These are phyloP conservation scores for Stenoptilia bipunctidactyla DNA, from an alignment of 2,888 invertebrate genomes.

Conservation along the genomic window DNA sequence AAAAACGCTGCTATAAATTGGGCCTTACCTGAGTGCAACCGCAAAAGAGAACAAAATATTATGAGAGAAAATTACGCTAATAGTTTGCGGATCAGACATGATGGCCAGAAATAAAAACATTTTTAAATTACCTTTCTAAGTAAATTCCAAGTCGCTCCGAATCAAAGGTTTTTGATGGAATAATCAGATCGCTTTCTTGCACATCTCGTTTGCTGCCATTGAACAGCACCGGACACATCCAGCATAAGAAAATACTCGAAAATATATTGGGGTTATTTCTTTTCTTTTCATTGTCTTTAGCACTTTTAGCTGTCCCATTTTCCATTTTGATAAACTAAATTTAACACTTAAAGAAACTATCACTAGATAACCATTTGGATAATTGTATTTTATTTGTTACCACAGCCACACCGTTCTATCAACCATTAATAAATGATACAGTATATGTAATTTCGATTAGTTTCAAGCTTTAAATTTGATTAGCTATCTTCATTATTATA, in stretches of 20 bases:
- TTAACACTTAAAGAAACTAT: conserved; percentile 1
- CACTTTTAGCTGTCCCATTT: conserved; percentile 15
- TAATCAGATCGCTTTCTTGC: conserved; percentile 75
- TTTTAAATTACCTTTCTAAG: conserved; percentile 68
- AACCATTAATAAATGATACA: not conserved
- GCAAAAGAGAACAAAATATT: too few species aligned
- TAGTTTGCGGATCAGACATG: too few species aligned
- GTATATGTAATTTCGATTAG: too few species aligned
- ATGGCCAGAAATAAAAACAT: too few species aligned
- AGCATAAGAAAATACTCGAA: conserved; percentile 52
- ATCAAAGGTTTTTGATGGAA: conserved; percentile 70
- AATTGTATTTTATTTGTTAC: too few species aligned
- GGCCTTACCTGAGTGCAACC: too few species aligned
- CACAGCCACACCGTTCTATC: not conserved
- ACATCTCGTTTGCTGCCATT: conserved; percentile 73
- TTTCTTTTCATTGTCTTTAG: conserved; percentile 21
- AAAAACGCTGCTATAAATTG: too few species aligned
- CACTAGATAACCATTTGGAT: not conserved
- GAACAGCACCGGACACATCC: conserved; percentile 58
- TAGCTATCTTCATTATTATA: conserved; percentile 2
- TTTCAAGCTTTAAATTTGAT: conserved; percentile 1
- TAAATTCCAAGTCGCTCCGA: conserved; percentile 72
- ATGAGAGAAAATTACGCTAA: too few species aligned
- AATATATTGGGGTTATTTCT: conserved; percentile 42
- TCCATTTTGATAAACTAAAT: conserved; percentile 14